Evolutionary conservation across 1,140 invertebrate species (phyloP).

Genomic region (Pseudachorutes palmiensis): DNA sequence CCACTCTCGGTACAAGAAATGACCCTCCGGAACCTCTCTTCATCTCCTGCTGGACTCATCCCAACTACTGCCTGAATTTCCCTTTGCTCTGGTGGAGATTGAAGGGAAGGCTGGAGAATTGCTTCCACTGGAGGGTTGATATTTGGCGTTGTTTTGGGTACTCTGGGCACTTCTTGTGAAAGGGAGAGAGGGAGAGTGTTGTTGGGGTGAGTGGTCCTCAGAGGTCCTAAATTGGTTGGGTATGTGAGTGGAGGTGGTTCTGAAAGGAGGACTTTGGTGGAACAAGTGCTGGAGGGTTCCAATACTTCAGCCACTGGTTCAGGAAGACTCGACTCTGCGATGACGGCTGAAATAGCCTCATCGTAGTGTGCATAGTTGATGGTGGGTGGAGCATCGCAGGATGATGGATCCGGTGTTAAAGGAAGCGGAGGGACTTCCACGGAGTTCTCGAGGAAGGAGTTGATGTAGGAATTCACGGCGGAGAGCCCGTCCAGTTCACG

Average conservation of each 20-base stretch:
- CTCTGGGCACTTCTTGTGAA: too few species aligned
- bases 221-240: background rate
- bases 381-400: background rate
- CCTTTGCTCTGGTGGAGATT: too few species aligned
- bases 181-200: too few species aligned
- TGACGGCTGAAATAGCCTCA: background rate
- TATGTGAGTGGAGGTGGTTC: conserved; percentile 2
- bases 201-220: too few species aligned
- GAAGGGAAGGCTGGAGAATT: too few species aligned
- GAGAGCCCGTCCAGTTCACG: conserved; percentile 2
- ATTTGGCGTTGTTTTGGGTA: too few species aligned
- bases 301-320: background rate
- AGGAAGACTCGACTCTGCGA: background rate
- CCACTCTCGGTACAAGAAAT: background rate
- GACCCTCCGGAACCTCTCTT: background rate
- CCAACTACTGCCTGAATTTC: too few species aligned
- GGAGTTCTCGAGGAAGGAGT: background rate
- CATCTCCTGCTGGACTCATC: background rate
- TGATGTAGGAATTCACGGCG: background rate
- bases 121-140: too few species aligned
- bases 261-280: too few species aligned
- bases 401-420: background rate
- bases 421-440: background rate
- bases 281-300: background rate
- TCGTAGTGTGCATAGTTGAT: background rate